Conservation (phyloP, 2,113 vertebrate species). For the Chroicocephalus ridibundus region DNA sequence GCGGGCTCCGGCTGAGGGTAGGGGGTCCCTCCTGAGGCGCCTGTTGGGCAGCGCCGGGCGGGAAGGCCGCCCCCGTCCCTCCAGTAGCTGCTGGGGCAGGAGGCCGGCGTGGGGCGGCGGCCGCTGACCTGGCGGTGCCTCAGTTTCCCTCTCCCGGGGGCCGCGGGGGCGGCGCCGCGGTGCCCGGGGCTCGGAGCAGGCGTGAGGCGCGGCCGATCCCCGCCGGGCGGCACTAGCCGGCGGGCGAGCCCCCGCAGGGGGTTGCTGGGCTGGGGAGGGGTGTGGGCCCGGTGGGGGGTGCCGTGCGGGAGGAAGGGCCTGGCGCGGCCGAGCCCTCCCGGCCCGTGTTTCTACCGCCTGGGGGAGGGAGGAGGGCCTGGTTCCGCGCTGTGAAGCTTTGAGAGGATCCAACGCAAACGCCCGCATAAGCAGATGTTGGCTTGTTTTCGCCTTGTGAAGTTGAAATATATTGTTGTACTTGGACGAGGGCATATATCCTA, state of each 20-base stretch:
- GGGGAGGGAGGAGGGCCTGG: no score
- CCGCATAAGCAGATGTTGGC: background rate
- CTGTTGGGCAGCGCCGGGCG: background rate
- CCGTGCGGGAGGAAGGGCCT: background rate
- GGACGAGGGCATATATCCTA: background rate
- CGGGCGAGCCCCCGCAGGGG: background rate
- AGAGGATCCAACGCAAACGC: background rate
- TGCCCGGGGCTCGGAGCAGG: no score
- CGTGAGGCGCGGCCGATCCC: background rate
- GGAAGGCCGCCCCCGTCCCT: no score
- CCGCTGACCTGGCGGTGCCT: background rate
- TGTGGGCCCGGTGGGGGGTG: fast-evolving
- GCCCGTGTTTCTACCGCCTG: fast-evolving
- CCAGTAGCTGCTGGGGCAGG: background rate
- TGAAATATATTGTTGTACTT: background rate
- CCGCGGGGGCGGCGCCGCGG: no score
- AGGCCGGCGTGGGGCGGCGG: background rate
- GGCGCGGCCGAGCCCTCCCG: background rate
- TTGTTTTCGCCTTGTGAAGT: background rate
- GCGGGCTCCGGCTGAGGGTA: background rate
- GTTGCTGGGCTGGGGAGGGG: background rate
- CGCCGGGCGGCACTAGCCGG: no score
- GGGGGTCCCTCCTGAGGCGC: fast-evolving
- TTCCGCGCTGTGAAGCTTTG: fast-evolving
- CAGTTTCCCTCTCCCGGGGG: background rate